Conservation (phyloP, 2,113 vertebrate genomes). For the Leucopsar rothschildi region DNA sequence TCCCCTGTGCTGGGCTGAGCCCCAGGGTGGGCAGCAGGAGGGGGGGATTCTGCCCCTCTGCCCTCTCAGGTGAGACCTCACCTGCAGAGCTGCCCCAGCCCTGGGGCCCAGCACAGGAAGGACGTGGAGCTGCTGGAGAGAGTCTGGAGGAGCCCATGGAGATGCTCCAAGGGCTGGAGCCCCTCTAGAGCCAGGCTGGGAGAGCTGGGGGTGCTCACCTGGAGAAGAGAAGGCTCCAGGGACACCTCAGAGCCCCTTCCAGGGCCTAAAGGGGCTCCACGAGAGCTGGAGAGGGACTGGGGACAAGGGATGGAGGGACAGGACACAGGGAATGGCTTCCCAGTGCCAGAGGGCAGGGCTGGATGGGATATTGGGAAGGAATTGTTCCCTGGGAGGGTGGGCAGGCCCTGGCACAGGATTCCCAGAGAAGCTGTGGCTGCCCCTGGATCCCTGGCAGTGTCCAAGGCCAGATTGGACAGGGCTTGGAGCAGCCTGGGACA, state of each 20-base stretch:
- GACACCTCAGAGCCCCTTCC: no score
- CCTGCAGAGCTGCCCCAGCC: not conserved
- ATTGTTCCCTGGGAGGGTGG: not conserved
- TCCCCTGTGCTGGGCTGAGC: not conserved
- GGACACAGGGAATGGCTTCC: not conserved
- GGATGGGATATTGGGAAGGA: no score
- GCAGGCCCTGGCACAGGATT: not conserved
- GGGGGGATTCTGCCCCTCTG: not conserved
- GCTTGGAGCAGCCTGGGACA: not conserved
- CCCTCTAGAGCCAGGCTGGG: not conserved
- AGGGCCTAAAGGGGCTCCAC: no score
- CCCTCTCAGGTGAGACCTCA: not conserved
- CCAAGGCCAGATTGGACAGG: fast-evolving
- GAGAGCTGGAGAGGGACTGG: not conserved
- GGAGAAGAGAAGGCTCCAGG: no score
- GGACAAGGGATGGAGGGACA: fast-evolving
- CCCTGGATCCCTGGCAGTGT: not conserved
- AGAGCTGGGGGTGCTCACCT: not conserved
- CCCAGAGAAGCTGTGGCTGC: not conserved
- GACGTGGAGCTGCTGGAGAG: fast-evolving
- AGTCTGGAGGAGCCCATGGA: fast-evolving
- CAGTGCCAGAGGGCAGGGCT: fast-evolving
- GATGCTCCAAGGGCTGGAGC: not conserved
- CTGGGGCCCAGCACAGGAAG: not conserved
- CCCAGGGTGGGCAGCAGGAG: fast-evolving